Conservation (phyloP, 1,140 invertebrate species). For the Cylas formicarius region DNA sequence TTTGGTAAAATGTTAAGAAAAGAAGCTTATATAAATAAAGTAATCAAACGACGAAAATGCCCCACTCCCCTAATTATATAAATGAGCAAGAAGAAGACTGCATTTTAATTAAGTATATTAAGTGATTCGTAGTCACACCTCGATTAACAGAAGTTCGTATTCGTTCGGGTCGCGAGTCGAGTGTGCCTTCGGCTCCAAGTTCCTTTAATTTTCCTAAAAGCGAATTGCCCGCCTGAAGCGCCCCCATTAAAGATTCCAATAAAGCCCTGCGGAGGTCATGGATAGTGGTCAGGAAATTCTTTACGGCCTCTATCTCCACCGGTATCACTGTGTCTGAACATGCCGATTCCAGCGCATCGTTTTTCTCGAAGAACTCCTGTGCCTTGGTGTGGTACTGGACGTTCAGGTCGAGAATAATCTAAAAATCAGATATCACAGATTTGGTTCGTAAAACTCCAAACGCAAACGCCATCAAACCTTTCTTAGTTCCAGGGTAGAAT, state of each 20-base stretch:
- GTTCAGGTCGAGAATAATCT: slow-evolving; percentile 66
- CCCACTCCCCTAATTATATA: too few species aligned
- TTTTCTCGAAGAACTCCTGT: slow-evolving; percentile 59
- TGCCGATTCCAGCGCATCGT: slow-evolving; percentile 59
- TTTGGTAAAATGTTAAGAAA: too few species aligned
- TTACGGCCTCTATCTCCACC: slow-evolving; percentile 59
- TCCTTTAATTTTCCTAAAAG: slow-evolving; percentile 63
- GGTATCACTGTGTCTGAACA: slow-evolving; percentile 58
- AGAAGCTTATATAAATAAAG: too few species aligned
- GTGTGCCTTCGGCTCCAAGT: slow-evolving; percentile 56
- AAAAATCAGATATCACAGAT: slow-evolving; percentile 4
- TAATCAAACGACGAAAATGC: too few species aligned
- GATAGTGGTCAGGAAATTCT: slow-evolving; percentile 55
- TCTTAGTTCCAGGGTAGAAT: slow-evolving; percentile 68
- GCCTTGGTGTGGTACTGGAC: slow-evolving; percentile 66
- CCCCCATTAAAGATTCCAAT: slow-evolving; percentile 67
- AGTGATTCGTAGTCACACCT: slow-evolving; percentile 40
- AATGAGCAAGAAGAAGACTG: slow-evolving; percentile 1
- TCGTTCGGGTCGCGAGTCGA: slow-evolving; percentile 67
- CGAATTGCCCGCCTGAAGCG: slow-evolving; percentile 70
- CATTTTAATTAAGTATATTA: background rate
- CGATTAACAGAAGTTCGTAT: slow-evolving; percentile 56
- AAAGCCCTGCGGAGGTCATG: slow-evolving; percentile 58
- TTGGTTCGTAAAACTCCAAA: background rate
- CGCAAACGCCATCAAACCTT: slow-evolving; percentile 38